Evolutionary conservation across 2,797 vertebrate species (phyloP).

Genomic region (Xiphorhynchus erythropygius): DNA sequence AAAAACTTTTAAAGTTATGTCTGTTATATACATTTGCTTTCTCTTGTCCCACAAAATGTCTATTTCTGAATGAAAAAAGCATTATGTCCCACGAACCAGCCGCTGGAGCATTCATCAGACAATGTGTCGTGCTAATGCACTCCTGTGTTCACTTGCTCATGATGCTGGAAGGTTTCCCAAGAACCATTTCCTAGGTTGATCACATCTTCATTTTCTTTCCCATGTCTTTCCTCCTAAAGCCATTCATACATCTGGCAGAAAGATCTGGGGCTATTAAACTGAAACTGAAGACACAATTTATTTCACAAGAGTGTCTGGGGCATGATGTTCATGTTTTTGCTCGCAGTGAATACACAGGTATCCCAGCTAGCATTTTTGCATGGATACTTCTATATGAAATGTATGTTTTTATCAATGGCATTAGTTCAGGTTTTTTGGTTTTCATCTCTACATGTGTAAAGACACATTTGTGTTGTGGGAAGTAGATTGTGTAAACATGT

Average conservation of each 20-base stretch:
- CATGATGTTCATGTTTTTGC: neutral
- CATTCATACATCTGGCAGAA: slow-evolving; percentile 44
- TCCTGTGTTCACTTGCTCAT: neutral
- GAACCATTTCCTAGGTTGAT: slow-evolving; percentile 51
- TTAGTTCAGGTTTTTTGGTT: neutral
- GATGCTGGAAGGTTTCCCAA: slow-evolving; percentile 36
- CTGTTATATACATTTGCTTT: slow-evolving; percentile 48
- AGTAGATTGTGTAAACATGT: neutral
- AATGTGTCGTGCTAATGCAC: neutral
- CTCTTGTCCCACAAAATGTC: neutral
- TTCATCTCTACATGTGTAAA: neutral
- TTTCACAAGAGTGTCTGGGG: slow-evolving; percentile 33
- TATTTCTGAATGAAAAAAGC: slow-evolving; percentile 5
- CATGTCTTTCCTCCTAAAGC: neutral
- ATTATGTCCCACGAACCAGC: neutral
- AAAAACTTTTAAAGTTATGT: neutral
- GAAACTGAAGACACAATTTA: slow-evolving; percentile 49
- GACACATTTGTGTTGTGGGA: neutral
- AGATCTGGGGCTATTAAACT: slow-evolving; percentile 41
- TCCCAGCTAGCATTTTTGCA: neutral
- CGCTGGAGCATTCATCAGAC: neutral
- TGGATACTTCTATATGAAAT: neutral
- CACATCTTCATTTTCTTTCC: slow-evolving; percentile 48
- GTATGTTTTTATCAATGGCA: neutral
- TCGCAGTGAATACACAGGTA: neutral